Evolutionary conservation across 2,888 invertebrate genomes (phyloP), one percentile per base, ranked within the genome.

Genomic region (Napeogenes sylphis): DNA sequence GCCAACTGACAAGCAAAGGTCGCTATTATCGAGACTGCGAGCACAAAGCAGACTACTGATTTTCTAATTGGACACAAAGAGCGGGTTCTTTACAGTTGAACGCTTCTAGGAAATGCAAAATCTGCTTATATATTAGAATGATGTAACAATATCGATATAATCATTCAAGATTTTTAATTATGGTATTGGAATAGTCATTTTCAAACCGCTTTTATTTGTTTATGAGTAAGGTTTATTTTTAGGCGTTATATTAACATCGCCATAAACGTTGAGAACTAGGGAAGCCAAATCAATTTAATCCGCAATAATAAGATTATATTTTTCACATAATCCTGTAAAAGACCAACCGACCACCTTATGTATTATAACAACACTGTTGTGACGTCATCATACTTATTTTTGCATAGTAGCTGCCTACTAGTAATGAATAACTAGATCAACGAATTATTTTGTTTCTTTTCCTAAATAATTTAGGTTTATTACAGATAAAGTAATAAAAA

Each of bases 41-140:
- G 30, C 61, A 68, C 68, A 67, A 67, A 67, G 64, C 54, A 66
- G 38, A 51, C 57, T 53, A 35, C 56, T 46, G 58, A 65, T 65
- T 61, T 59, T 51, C 60, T 65, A 67, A 67, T 67, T 65, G 65
- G 65, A 65, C 60, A 67, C 61, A 67, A 67, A 67, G 67, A 61
- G 54, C 54, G 61, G 45, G 47, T 38, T 33, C 47, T 14, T 5
- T 51, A 30, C 51, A 30, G 10, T 21, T 21, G 47, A 47, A 47
- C 51, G 30, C 51, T 51, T 30, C 30, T 51, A 30, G 30, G 51
- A 51, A 51, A 51, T 51, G 51, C 30, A 30, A 51, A 30, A 21
- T 30, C 6, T 10, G 30, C 4, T 30, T 30, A 30, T 42, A 42
- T 10, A 10, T 51, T 51, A 8, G 21, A 30, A 21, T 51, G 6